phyloP scores from a whole-genome alignment of 2,797 vertebrate genomes.

The Hemibagrus guttatus region DNA sequence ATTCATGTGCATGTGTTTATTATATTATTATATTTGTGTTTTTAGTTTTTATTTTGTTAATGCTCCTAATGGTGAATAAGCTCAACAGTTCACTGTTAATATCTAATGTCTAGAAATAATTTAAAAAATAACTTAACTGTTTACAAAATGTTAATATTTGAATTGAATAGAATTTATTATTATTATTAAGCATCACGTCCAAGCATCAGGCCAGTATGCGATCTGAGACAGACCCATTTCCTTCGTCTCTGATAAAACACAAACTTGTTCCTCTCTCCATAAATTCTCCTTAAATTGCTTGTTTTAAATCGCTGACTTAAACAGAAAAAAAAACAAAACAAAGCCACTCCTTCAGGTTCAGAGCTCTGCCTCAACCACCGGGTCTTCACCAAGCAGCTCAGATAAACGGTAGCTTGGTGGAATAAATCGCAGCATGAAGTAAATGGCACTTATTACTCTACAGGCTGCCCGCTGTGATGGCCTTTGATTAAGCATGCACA shows the following conservation, averaged over 20 bases:
- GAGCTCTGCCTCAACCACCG: not conserved
- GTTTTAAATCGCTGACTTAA: not conserved
- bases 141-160: no score
- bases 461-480: conserved; percentile 7
- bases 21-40: not conserved
- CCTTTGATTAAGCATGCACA: conserved; percentile 42
- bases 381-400: conserved; percentile 6
- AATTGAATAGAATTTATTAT: not conserved
- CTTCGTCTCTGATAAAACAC: not conserved
- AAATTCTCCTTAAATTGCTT: not conserved
- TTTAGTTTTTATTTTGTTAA: no score
- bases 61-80: no score
- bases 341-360: conserved; percentile 1
- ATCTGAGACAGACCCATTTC: not conserved
- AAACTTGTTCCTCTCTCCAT: not conserved
- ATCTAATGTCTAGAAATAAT: no score
- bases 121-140: no score
- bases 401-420: not conserved
- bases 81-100: no score
- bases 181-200: not conserved
- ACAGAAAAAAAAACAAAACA: not conserved
- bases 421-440: conserved; percentile 16
- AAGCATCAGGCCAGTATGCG: not conserved
- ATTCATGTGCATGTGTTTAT: not conserved
- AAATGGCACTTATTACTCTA: conserved; percentile 26